phyloP scores from a whole-genome alignment of 1,140 invertebrate genomes.

The Pentalonia nigronervosa region DNA sequence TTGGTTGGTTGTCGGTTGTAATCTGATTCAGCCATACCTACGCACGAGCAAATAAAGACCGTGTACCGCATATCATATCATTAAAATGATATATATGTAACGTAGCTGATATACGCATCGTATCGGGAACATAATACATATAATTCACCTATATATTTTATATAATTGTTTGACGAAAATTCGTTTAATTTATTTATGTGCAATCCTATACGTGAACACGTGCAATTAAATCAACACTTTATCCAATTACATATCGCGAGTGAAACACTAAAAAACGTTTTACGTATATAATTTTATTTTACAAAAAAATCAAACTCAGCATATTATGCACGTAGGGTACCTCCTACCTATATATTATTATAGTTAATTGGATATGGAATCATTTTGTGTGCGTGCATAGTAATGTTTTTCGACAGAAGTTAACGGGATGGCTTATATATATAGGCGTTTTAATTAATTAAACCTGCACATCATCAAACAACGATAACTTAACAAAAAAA shows the following conservation, averaged over 20 bases:
- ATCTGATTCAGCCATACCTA: background rate
- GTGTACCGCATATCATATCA: background rate
- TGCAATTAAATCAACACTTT: background rate
- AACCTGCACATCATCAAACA: background rate
- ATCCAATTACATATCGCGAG: background rate
- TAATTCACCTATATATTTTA: too few relatives aligned
- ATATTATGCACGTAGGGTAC: background rate
- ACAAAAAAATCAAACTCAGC: background rate
- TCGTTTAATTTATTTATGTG: constrained; percentile 20
- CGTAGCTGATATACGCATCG: background rate
- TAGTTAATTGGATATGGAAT: background rate
- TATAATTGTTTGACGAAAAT: background rate
- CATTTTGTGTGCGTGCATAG: background rate
- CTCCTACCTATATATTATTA: background rate
- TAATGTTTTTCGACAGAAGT: background rate
- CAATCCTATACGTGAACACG: background rate
- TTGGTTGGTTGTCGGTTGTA: background rate
- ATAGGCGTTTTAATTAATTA: background rate
- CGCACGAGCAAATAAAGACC: constrained; percentile 7
- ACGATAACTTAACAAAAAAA: background rate
- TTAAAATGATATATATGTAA: background rate
- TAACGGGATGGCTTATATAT: background rate
- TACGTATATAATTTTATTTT: background rate
- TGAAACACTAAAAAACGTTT: background rate
- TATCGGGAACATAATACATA: background rate